Evolutionary conservation across 2,888 invertebrate species (phyloP), one percentile per base, ranked within the genome.

Genomic region (Trilocha varians): DNA sequence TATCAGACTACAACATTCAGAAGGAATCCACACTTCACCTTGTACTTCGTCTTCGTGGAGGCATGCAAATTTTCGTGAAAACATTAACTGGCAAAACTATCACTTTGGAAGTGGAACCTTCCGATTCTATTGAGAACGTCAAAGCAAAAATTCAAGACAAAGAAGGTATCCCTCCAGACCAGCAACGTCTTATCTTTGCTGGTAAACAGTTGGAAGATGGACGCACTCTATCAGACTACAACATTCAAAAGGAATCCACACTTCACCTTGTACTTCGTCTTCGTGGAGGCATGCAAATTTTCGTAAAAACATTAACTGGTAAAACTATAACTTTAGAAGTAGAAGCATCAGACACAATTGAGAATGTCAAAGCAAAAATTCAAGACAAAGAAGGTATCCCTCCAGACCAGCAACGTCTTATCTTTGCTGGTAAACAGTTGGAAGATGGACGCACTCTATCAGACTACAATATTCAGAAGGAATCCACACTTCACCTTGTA

Each of bases 281-380:
- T 86, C 74, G 90, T 44, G 91, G 91, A 56, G 91, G 91, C 53
- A 90, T 91, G 72, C 90, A 91, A 65, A 90, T 91, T 54, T 89
- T 87, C 56, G 87, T 87, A 3, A 88, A 87, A 57, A 88, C 88
- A 1, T 56, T 88, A 15, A 88, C 87, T 13, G 87, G 88, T 5
- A 88, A 88, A 59, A 88, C 88, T 18, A 87, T 87, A 54, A 87
- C 87, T 1, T 47, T 87, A 3, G 87, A 87, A 62, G 85, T 87
- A 0, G 88, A 89, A 57, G 80, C 88, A 1, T 87, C 87, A 2
- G 88, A 89, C 53, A 85, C 88, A 1, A 89, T 89, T 52, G 88
- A 89, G 59, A 89, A 89, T 61, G 88, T 89, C 0, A 89, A 89
- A 53, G 82, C 85, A 2, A 87, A 87, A 53, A 87, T 87, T 38